Conservation (phyloP, 2,113 vertebrate genomes). For the Sprattus sprattus region DNA sequence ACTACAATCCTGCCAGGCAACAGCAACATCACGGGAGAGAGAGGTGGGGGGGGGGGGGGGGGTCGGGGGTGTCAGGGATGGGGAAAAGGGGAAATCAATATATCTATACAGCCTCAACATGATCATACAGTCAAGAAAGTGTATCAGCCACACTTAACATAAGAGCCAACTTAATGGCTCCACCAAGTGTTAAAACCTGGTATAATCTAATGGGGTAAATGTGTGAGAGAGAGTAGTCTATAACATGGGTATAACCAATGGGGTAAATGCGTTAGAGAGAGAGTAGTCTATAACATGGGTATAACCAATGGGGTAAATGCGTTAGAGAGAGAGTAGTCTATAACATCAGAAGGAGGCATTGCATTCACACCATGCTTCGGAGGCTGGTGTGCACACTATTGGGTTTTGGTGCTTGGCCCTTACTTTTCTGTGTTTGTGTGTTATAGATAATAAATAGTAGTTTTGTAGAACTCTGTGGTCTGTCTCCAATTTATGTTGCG, state of each 20-base stretch:
- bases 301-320: not conserved
- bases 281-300: not conserved
- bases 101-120: not conserved
- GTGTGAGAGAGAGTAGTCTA: not conserved
- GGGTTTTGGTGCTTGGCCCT: no score
- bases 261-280: no score
- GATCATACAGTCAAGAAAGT: not conserved
- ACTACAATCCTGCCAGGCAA: not conserved
- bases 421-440: no score
- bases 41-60: not conserved
- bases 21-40: not conserved
- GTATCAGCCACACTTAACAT: conserved; percentile 10
- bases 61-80: not conserved
- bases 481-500: no score
- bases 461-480: no score
- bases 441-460: no score
- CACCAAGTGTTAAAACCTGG: conserved; percentile 61
- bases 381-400: no score
- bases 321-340: no score
- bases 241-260: not conserved
- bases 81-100: not conserved
- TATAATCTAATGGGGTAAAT: not conserved
- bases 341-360: no score
- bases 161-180: conserved; percentile 61
- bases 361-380: no score